Conservation (phyloP, 2,797 vertebrate genomes). For the Crocodylus rhombifer region DNA sequence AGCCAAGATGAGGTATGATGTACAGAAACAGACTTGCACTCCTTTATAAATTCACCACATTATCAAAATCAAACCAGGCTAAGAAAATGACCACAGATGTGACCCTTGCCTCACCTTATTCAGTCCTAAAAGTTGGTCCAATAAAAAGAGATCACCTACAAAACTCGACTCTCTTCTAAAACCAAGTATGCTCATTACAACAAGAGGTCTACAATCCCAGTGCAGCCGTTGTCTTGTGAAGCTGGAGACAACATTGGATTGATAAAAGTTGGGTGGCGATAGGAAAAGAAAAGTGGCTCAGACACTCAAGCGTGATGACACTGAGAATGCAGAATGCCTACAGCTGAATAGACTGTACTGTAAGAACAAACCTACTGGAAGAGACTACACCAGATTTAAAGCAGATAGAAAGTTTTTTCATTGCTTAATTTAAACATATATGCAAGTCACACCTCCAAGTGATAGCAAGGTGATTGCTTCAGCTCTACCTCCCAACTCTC, state of each 20-base stretch:
- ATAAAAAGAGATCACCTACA: too few species aligned
- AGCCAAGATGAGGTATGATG: background rate
- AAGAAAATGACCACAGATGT: background rate
- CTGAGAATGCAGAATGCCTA: background rate
- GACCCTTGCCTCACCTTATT: accelerated
- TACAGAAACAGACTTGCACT: background rate
- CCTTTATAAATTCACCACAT: background rate
- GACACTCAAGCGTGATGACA: background rate
- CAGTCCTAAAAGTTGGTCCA: background rate
- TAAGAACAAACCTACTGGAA: background rate
- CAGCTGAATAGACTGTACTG: background rate
- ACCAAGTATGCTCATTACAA: accelerated
- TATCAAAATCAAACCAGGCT: background rate
- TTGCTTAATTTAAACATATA: background rate
- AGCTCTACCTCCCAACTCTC: background rate
- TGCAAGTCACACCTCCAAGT: background rate
- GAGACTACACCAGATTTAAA: background rate
- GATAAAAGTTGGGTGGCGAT: background rate
- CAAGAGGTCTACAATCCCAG: accelerated
- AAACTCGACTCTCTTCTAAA: too few species aligned
- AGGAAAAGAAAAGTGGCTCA: background rate
- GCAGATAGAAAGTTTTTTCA: background rate
- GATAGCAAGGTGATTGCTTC: background rate
- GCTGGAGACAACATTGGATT: background rate
- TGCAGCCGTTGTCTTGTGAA: too few species aligned